Evolutionary conservation across 2,113 vertebrate species (phyloP).

Genomic region (Zosterops japonicus): DNA sequence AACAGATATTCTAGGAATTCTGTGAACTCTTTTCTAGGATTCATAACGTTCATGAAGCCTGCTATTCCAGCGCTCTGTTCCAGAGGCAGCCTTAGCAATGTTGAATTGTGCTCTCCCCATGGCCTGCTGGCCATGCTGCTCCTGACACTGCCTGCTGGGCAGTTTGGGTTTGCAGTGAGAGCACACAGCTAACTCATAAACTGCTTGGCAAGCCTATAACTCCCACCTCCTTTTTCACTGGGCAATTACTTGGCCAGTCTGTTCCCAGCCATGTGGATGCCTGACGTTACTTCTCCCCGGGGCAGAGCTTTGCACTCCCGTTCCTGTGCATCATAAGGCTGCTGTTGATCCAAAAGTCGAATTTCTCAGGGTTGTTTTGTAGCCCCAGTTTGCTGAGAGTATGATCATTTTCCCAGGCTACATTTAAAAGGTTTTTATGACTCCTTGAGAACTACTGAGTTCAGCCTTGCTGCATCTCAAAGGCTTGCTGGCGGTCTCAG

Average conservation of each 20-base stretch:
- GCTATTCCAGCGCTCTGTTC: background rate
- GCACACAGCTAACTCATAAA: background rate
- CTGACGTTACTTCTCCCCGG: background rate
- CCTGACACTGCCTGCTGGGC: background rate
- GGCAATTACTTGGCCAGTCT: background rate
- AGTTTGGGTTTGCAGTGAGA: background rate
- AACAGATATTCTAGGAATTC: background rate
- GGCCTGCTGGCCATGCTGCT: background rate
- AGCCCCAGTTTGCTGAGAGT: background rate
- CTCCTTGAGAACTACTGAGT: background rate
- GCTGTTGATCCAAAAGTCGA: background rate
- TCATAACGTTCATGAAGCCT: background rate
- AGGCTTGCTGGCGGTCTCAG: background rate
- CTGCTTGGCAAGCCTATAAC: background rate
- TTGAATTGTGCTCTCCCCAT: background rate
- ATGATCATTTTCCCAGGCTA: background rate
- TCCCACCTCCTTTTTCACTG: background rate
- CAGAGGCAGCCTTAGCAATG: background rate
- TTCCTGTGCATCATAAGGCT: background rate
- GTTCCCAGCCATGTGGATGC: background rate
- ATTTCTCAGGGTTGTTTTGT: background rate
- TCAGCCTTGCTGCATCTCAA: background rate
- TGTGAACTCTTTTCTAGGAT: background rate
- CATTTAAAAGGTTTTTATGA: background rate
- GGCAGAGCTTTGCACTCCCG: background rate